A percentile compares a stretch with the other conserved stretches of the same genome.
Conservation (phyloP, 2,888 invertebrate genomes). For the Odiellus spinosus region DNA sequence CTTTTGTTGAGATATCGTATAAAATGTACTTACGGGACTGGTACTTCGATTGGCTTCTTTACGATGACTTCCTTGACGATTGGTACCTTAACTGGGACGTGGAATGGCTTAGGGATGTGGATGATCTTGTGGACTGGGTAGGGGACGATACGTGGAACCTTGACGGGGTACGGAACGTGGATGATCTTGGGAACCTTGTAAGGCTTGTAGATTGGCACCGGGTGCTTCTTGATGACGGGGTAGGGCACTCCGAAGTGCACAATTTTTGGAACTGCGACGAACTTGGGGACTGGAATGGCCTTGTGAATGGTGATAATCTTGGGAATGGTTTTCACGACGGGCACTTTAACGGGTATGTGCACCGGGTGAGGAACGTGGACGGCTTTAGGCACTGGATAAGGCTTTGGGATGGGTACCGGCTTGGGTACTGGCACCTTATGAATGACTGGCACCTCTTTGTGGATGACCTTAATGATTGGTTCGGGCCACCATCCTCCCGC, state of each 20-base stretch:
- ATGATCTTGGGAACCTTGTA: constrained; percentile 18
- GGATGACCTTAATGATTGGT: constrained; percentile 12
- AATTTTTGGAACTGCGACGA: constrained; percentile 20
- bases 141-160: constrained; percentile 20
- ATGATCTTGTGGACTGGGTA: constrained; percentile 22
- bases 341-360: constrained; percentile 21
- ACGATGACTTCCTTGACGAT: constrained; percentile 22
- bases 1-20: too few species aligned
- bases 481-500: constrained; percentile 1
- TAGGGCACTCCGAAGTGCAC: constrained; percentile 21
- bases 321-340: constrained; percentile 21
- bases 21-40: constrained; percentile 21
- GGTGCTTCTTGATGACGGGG: constrained; percentile 21
- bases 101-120: constrained; percentile 21
- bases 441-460: constrained; percentile 16
- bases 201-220: constrained; percentile 22
- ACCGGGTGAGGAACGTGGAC: constrained; percentile 22
- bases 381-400: constrained; percentile 20
- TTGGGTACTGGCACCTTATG: constrained; percentile 21
- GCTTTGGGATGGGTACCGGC: constrained; percentile 21
- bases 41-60: constrained; percentile 22
- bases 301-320: constrained; percentile 22
- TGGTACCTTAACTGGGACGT: constrained; percentile 21
- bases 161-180: constrained; percentile 12
- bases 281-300: constrained; percentile 21